phyloP scores from a whole-genome alignment of 30 jellyfish, hydroid and myxozoan genomes.

The Sanderia malayensis region DNA sequence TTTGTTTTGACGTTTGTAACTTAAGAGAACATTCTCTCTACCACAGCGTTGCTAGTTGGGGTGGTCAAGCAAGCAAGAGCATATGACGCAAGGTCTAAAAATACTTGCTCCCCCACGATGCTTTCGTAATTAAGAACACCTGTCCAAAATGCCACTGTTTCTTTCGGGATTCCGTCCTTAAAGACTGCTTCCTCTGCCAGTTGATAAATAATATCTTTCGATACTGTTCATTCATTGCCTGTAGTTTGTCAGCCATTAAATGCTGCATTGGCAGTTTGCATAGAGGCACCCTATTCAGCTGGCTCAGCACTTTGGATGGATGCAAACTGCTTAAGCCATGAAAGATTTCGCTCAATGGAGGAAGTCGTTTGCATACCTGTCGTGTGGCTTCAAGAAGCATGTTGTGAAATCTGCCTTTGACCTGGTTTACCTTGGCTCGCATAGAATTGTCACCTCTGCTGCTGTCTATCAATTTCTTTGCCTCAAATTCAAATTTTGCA shows the following conservation, averaged over 20 bases:
- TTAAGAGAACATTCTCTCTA: conserved; percentile 31
- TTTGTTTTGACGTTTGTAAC: conserved; percentile 7
- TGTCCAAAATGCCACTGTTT: conserved; percentile 19
- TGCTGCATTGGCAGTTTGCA: conserved; percentile 26
- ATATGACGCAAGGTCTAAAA: conserved; percentile 33
- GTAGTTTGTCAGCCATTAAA: neutral
- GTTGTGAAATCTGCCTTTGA: conserved; percentile 28
- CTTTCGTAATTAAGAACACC: neutral
- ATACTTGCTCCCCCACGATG: conserved; percentile 15
- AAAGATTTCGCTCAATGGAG: conserved; percentile 29
- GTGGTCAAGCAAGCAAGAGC: conserved; percentile 48
- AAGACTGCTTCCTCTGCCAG: conserved; percentile 25
- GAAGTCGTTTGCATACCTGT: conserved; percentile 39
- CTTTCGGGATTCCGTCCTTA: conserved; percentile 2
- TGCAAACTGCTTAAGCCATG: conserved; percentile 22
- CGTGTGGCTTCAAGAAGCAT: conserved; percentile 30
- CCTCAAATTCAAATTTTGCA: conserved; percentile 44
- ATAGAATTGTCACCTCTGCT: neutral
- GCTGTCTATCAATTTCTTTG: conserved; percentile 8
- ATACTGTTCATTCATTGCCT: conserved; percentile 22
- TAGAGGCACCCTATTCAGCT: conserved; percentile 6
- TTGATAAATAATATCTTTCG: conserved; percentile 21
- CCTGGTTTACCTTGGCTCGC: neutral
- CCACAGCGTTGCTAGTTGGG: conserved; percentile 44
- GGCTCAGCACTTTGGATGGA: conserved; percentile 34